Conservation (phyloP, 1,140 invertebrate genomes). For the Cyrtorhinus lividipennis region DNA sequence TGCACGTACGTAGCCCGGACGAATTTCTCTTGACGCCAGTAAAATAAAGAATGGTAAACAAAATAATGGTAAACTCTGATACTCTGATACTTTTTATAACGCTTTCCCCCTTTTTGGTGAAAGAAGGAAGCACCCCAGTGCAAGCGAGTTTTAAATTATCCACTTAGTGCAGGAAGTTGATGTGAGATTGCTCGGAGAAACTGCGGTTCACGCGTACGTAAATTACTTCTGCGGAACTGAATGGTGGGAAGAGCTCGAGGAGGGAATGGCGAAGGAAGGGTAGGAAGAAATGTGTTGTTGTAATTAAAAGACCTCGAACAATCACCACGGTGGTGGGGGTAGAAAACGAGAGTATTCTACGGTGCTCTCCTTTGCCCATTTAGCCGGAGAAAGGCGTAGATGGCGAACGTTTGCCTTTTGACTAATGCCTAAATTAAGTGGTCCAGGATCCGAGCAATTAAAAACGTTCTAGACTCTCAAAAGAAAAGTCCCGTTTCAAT, state of each 20-base stretch:
- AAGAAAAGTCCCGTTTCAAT: background rate
- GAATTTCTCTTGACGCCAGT: too few relatives aligned
- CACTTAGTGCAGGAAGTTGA: background rate
- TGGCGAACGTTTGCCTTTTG: background rate
- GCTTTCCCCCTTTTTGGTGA: too few relatives aligned
- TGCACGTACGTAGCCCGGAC: too few relatives aligned
- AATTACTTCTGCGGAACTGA: background rate
- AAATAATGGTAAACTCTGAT: too few relatives aligned
- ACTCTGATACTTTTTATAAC: too few relatives aligned
- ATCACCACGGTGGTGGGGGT: background rate
- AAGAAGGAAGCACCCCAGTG: too few relatives aligned
- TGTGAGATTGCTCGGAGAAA: background rate
- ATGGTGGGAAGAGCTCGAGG: background rate
- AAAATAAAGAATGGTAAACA: too few relatives aligned
- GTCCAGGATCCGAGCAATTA: background rate
- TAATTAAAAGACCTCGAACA: background rate
- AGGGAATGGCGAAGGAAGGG: background rate
- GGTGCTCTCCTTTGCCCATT: too few relatives aligned
- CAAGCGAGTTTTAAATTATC: background rate
- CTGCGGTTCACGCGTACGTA: background rate
- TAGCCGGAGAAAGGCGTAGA: too few relatives aligned
- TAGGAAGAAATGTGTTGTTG: background rate
- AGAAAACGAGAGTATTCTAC: too few relatives aligned
- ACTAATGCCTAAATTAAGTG: background rate
- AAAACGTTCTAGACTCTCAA: background rate